Evolutionary conservation across 2,797 vertebrate genomes (phyloP).

Genomic region (Cacajao melanocephalus): DNA sequence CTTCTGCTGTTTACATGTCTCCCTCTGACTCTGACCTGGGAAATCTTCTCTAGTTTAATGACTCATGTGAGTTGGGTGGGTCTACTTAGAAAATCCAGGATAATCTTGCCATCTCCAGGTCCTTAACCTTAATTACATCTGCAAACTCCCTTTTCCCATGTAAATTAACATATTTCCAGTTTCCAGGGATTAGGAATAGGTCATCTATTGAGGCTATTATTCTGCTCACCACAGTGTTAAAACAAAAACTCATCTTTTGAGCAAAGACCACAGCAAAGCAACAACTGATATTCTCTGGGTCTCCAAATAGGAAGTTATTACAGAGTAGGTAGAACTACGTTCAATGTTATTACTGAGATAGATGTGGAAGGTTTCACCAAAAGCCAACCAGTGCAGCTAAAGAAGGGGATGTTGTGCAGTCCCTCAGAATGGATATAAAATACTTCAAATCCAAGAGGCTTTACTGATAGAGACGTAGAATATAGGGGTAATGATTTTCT

Average conservation of each 20-base stretch:
- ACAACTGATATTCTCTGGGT: background rate
- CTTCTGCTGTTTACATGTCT: background rate
- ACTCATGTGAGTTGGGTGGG: background rate
- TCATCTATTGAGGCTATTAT: background rate
- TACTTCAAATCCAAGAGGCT: background rate
- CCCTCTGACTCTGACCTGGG: background rate
- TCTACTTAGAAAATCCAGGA: background rate
- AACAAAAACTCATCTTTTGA: slow-evolving; percentile 29
- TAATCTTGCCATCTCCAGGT: background rate
- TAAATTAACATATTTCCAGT: background rate
- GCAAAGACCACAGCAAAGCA: background rate
- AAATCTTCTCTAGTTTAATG: background rate
- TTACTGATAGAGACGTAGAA: background rate
- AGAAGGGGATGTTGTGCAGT: background rate
- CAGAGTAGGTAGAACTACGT: background rate
- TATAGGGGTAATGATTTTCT: background rate
- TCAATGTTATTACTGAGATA: background rate
- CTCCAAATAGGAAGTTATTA: background rate
- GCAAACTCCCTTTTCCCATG: background rate
- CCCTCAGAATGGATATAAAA: background rate
- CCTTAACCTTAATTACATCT: background rate
- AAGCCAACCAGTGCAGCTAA: background rate
- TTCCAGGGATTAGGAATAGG: background rate
- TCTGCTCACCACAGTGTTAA: background rate
- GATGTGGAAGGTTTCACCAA: background rate